Percentiles rank a stretch among this genome's conserved stretches.
phyloP scores from a whole-genome alignment of 1,140 invertebrate genomes.

The Gonioctena quinquepunctata region DNA sequence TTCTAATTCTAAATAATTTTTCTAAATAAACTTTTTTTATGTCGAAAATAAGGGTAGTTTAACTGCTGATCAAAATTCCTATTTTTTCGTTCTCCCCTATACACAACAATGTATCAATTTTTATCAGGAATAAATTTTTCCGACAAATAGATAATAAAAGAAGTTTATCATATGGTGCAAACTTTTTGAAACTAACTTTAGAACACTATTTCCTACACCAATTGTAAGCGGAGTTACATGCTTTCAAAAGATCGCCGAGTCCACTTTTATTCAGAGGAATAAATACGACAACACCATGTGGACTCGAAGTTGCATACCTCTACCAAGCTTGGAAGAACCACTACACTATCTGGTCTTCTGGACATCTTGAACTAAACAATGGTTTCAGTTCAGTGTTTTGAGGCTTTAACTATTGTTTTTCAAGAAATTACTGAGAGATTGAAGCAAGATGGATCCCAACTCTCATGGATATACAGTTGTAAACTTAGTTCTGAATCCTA shows the following conservation, averaged over 20 bases:
- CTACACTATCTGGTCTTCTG: background rate
- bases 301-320: background rate
- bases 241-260: background rate
- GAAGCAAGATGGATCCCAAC: background rate
- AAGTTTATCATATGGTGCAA: no score
- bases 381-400: background rate
- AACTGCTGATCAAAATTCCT: no score
- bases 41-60: no score
- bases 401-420: background rate
- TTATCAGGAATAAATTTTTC: no score
- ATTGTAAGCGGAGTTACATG: background rate
- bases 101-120: no score
- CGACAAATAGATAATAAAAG: no score
- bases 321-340: background rate
- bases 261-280: background rate
- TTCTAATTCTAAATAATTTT: no score
- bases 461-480: background rate
- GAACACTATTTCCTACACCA: background rate
- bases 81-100: no score
- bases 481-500: background rate
- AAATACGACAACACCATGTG: background rate
- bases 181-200: no score
- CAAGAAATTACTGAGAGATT: background rate
- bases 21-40: no score
- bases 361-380: background rate